Conservation (phyloP, 2,888 invertebrate species). For the Barypeithes pellucidus region DNA sequence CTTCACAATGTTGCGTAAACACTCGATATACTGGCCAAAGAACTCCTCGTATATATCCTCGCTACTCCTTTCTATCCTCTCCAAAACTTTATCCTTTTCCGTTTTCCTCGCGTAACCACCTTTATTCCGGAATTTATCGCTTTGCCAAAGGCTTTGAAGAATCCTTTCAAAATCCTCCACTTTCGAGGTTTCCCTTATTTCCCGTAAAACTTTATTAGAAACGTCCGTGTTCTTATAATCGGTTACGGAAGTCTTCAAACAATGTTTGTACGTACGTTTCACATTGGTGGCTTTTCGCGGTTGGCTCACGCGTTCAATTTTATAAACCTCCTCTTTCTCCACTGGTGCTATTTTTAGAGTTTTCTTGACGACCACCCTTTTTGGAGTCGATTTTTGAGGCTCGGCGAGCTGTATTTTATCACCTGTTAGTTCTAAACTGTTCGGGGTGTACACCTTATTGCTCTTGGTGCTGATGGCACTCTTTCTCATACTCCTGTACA, state of each 20-base stretch:
- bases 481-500: conserved; percentile 45
- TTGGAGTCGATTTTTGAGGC: conserved; percentile 15
- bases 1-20: conserved; percentile 65
- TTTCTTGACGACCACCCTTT: conserved; percentile 49
- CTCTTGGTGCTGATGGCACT: conserved; percentile 44
- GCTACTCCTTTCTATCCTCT: conserved; percentile 71
- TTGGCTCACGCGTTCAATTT: neutral
- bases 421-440: conserved; percentile 58
- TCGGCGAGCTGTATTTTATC: conserved; percentile 53
- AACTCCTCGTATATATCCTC: conserved; percentile 72
- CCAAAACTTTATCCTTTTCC: conserved; percentile 70
- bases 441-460: conserved; percentile 46
- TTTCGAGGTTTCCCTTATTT: conserved; percentile 75
- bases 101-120: conserved; percentile 64
- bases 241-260: conserved; percentile 60
- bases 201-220: conserved; percentile 67
- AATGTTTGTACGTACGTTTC: conserved; percentile 23
- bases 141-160: conserved; percentile 69
- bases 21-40: conserved; percentile 72
- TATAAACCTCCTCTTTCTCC: conserved; percentile 27
- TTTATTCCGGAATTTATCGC: conserved; percentile 65
- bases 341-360: conserved; percentile 48
- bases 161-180: conserved; percentile 77
- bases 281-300: neutral
- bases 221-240: conserved; percentile 60